phyloP scores from a whole-genome alignment of 2,113 vertebrate species.

The Aphelocoma coerulescens region DNA sequence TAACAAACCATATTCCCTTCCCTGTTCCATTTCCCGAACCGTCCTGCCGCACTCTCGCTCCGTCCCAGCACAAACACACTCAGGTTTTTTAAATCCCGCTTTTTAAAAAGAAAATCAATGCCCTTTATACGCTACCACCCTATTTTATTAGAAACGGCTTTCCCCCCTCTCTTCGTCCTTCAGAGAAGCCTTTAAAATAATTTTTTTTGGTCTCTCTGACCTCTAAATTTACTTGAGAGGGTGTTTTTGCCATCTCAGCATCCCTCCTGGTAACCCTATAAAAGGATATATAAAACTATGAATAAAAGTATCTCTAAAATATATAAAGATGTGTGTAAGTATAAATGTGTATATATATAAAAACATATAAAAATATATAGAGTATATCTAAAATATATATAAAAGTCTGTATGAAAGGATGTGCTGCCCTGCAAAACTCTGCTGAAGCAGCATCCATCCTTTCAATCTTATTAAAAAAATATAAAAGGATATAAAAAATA shows the following conservation, averaged over 20 bases:
- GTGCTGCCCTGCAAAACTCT: neutral
- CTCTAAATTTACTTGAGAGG: no score
- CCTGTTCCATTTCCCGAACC: neutral
- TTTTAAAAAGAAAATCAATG: neutral
- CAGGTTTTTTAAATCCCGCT: neutral
- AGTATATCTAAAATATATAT: neutral
- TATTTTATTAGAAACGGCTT: neutral
- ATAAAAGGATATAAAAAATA: neutral
- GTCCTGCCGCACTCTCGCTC: neutral
- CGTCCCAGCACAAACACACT: neutral
- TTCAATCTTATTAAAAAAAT: neutral
- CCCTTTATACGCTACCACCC: neutral
- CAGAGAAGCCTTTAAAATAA: neutral
- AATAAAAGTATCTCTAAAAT: neutral
- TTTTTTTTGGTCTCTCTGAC: neutral
- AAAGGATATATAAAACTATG: neutral
- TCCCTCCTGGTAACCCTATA: neutral
- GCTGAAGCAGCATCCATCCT: neutral
- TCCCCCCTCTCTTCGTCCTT: accelerated
- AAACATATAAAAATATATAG: neutral
- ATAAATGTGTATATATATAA: neutral
- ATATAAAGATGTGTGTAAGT: neutral
- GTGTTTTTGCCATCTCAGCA: neutral
- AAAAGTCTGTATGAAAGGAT: neutral
- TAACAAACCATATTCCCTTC: neutral